Conservation (phyloP, 1,140 invertebrate species). For the Drosophila pachea region DNA sequence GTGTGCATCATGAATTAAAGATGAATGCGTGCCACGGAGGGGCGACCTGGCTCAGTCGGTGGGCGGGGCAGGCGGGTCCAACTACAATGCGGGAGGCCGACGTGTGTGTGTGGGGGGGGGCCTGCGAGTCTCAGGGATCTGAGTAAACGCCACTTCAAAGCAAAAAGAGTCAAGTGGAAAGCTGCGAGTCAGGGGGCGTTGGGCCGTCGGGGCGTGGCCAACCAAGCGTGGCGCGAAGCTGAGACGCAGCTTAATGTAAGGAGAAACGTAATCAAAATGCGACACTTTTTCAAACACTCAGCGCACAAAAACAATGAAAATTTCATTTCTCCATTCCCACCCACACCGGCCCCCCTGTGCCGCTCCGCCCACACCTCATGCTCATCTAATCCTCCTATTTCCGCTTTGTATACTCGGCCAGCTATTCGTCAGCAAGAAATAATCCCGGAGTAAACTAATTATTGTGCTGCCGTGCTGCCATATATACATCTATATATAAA, state of each 20-base stretch:
- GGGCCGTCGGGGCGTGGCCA: slow-evolving; percentile 19
- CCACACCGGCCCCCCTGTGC: no score
- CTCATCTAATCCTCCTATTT: background rate
- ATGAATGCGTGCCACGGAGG: slow-evolving; percentile 46
- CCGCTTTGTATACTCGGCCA: slow-evolving; percentile 17
- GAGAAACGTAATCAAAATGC: slow-evolving; percentile 75
- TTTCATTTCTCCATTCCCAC: slow-evolving; percentile 74
- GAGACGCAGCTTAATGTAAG: slow-evolving; percentile 65
- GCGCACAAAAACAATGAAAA: slow-evolving; percentile 68
- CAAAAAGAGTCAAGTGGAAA: slow-evolving; percentile 40
- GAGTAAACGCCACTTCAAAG: slow-evolving; percentile 50
- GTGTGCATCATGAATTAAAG: slow-evolving; percentile 67
- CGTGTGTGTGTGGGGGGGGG: slow-evolving; percentile 29
- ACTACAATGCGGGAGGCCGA: slow-evolving; percentile 49
- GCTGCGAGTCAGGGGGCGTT: background rate
- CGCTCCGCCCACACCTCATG: background rate
- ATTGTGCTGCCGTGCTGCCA: slow-evolving; percentile 56
- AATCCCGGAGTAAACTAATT: slow-evolving; percentile 74
- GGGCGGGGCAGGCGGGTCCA: slow-evolving; percentile 56
- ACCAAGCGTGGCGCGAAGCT: slow-evolving; percentile 50
- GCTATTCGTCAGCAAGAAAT: slow-evolving; percentile 51
- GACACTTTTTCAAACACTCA: slow-evolving; percentile 76
- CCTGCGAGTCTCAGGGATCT: slow-evolving; percentile 4
- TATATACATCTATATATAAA: no score
- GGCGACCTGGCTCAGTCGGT: slow-evolving; percentile 26